Evolutionary conservation across 2,113 vertebrate species (phyloP).

Genomic region (Vireo altiloquus): DNA sequence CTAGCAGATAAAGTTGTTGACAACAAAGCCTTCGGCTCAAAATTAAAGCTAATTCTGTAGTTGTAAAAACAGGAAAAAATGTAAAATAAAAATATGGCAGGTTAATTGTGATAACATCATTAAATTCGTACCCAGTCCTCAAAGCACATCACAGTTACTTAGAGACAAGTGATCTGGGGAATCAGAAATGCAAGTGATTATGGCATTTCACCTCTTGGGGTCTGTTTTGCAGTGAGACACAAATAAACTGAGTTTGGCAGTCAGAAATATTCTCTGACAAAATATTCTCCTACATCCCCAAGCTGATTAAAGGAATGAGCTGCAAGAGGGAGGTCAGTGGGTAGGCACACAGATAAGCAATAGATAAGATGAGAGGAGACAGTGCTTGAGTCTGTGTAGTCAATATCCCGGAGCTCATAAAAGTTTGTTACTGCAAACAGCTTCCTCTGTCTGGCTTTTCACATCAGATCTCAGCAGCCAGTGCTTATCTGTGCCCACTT

Average conservation of each 20-base stretch:
- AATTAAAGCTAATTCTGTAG: constrained; percentile 26
- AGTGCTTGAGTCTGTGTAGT: background rate
- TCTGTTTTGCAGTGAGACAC: constrained; percentile 28
- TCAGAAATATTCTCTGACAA: constrained; percentile 39
- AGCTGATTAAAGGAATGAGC: constrained; percentile 44
- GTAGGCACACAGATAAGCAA: background rate
- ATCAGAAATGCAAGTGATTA: constrained; percentile 45
- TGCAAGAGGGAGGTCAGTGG: constrained; percentile 34
- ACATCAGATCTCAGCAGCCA: constrained; percentile 13
- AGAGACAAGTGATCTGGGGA: constrained; percentile 36
- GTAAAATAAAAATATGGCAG: constrained; percentile 30
- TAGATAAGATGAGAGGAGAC: constrained; percentile 45
- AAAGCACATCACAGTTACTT: constrained; percentile 43
- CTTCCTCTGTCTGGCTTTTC: background rate
- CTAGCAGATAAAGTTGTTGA: constrained; percentile 30
- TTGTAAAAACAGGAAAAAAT: background rate
- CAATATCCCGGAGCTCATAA: constrained; percentile 12
- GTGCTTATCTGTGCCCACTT: constrained; percentile 18
- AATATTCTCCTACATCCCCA: constrained; percentile 23
- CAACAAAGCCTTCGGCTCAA: background rate
- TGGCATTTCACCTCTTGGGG: constrained; percentile 41
- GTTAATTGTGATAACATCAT: constrained; percentile 56
- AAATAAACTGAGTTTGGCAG: constrained; percentile 60
- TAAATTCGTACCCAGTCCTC: constrained; percentile 17
- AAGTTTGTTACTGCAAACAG: constrained; percentile 9